These are phyloP conservation scores for Sepiola atlantica DNA, from an alignment of 2,888 invertebrate genomes.

Conservation along the genomic window DNA sequence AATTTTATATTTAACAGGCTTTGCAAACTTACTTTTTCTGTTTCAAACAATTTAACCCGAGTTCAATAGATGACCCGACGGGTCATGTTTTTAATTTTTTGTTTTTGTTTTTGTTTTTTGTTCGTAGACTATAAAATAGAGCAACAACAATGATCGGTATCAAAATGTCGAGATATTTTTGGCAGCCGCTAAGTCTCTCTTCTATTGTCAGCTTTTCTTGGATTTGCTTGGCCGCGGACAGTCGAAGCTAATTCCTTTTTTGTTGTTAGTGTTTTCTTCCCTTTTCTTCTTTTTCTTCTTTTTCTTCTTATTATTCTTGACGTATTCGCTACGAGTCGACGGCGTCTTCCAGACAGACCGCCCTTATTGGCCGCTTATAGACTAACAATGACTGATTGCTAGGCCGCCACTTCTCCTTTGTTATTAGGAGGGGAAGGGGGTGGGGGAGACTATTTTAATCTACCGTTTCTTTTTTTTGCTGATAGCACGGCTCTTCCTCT, in stretches of 20 bases:
- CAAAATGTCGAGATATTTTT: neutral
- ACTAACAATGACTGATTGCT: neutral
- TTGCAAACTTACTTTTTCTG: too few species aligned
- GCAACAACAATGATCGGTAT: neutral
- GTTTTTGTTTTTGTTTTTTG: too few species aligned
- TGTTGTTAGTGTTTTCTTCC: too few species aligned
- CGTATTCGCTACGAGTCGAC: neutral
- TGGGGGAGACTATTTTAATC: neutral
- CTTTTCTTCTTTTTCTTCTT: neutral
- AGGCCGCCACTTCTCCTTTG: neutral
- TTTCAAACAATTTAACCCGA: too few species aligned
- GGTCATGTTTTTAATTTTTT: too few species aligned
- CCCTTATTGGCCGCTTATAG: neutral
- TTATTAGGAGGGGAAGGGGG: neutral
- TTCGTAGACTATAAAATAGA: neutral
- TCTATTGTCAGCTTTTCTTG: neutral
- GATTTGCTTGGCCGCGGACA: neutral
- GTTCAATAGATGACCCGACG: too few species aligned
- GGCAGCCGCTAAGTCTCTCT: neutral
- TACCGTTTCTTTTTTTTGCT: neutral
- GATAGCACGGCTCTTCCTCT: neutral
- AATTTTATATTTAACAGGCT: too few species aligned
- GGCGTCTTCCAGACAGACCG: neutral
- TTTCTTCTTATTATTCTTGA: too few species aligned
- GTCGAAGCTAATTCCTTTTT: too few species aligned